Evolutionary conservation across 2,888 invertebrate species (phyloP).

Genomic region (Pherbina coryleti): DNA sequence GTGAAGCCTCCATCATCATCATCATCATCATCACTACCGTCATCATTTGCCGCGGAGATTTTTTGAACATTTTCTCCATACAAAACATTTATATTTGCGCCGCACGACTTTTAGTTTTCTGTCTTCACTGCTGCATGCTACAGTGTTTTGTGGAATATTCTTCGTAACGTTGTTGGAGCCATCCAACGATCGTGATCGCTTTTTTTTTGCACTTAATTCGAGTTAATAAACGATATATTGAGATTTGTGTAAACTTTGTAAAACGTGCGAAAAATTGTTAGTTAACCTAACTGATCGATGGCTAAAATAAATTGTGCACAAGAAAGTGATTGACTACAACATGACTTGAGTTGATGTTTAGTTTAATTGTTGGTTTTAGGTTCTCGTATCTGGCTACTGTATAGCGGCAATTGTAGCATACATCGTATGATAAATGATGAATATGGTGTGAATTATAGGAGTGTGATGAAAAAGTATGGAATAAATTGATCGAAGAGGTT

Average conservation of each 20-base stretch:
- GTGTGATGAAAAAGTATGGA: too few species aligned
- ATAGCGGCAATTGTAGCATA: too few species aligned
- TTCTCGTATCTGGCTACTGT: too few species aligned
- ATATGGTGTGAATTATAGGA: too few species aligned
- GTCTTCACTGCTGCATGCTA: not conserved
- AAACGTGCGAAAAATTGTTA: conserved; percentile 24
- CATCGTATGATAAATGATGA: too few species aligned
- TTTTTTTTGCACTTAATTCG: not conserved
- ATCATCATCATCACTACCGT: too few species aligned
- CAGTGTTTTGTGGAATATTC: not conserved
- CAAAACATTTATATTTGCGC: conserved; percentile 13
- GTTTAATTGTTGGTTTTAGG: not conserved
- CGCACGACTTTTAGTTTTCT: conserved; percentile 24
- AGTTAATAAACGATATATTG: not conserved
- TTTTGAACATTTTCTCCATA: not conserved
- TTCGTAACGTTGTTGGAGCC: not conserved
- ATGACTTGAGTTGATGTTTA: not conserved
- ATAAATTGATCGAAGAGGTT: too few species aligned
- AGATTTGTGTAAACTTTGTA: not conserved
- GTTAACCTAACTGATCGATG: conserved; percentile 11
- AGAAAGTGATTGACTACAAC: not conserved
- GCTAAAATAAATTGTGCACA: not conserved
- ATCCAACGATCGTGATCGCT: conserved; percentile 18
- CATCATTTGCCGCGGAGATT: conserved; percentile 18
- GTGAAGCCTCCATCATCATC: not conserved